Conservation (phyloP, 2,888 invertebrate species). For the Athetis lepigone region DNA sequence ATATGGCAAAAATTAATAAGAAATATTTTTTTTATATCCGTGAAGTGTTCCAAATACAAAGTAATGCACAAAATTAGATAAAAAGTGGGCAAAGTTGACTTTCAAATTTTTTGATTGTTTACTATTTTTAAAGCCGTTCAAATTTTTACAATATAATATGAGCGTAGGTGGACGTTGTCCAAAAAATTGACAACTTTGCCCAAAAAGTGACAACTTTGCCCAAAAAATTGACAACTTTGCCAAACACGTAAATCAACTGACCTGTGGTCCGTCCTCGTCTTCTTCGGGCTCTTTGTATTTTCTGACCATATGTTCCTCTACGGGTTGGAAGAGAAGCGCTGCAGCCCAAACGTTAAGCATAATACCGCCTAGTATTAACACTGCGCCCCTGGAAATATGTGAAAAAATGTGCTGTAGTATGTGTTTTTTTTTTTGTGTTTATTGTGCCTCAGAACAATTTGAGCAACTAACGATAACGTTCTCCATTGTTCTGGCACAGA, state of each 20-base stretch:
- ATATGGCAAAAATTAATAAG: not conserved
- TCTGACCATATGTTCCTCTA: constrained; percentile 94
- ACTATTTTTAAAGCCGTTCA: not conserved
- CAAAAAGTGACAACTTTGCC: not conserved
- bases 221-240: not conserved
- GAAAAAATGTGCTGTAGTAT: not conserved
- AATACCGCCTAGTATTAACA: constrained; percentile 95
- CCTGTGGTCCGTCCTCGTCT: constrained; percentile 85
- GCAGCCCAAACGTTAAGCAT: constrained; percentile 96
- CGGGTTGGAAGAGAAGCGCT: constrained; percentile 95
- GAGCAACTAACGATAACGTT: too few species aligned
- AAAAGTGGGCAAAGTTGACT: constrained; percentile 4
- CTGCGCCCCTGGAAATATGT: constrained; percentile 92
- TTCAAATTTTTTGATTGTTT: not conserved
- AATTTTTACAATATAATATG: not conserved
- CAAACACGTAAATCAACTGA: constrained; percentile 58
- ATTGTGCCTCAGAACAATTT: too few species aligned
- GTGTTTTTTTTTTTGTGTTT: not conserved
- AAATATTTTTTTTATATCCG: not conserved
- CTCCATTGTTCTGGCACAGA: too few species aligned
- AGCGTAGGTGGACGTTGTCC: not conserved
- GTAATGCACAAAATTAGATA: not conserved
- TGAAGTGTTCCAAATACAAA: not conserved
- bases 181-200: not conserved
- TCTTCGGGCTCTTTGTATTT: constrained; percentile 87